A percentile compares a stretch with the other conserved stretches of the same genome.
These are phyloP conservation scores for Drosophila merina DNA, from an alignment of 2,888 invertebrate species.

Conservation along the genomic window DNA sequence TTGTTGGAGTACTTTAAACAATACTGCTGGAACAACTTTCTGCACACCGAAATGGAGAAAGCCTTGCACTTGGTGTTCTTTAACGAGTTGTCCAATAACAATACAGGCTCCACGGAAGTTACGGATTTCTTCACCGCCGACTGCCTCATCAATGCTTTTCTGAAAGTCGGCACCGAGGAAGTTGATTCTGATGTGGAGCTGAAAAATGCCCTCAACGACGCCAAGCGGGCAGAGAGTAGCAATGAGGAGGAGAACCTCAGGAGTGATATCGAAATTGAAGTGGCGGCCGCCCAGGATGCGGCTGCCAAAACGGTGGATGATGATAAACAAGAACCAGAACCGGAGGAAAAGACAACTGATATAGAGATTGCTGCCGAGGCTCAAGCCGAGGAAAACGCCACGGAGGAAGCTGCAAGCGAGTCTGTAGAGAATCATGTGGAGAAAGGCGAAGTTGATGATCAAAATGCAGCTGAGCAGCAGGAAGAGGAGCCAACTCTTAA, in stretches of 20 bases:
- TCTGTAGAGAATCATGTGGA: conserved; percentile 49
- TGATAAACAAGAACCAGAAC: neutral
- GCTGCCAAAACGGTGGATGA: conserved; percentile 1
- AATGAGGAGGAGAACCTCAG: conserved; percentile 40
- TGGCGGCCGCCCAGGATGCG: conserved; percentile 29
- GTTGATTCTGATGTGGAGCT: conserved; percentile 37
- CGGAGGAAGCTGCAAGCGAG: neutral
- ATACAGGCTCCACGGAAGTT: conserved; percentile 72
- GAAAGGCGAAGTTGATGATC: conserved; percentile 19
- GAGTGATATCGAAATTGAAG: conserved; percentile 37
- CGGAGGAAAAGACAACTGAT: conserved; percentile 5
- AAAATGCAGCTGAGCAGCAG: conserved; percentile 10
- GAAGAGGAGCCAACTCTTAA: conserved; percentile 42
- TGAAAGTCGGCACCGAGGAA: conserved; percentile 43
- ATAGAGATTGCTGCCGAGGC: conserved; percentile 24
- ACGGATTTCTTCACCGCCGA: conserved; percentile 58
- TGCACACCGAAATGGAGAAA: conserved; percentile 94
- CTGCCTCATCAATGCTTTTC: conserved; percentile 54
- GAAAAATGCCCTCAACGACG: conserved; percentile 53
- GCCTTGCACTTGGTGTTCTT: conserved; percentile 90
- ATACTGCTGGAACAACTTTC: conserved; percentile 97
- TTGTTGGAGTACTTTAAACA: conserved; percentile 94
- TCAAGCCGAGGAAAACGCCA: neutral
- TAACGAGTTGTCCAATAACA: conserved; percentile 80
- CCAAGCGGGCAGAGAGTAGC: conserved; percentile 47